Percentiles rank a stretch among this genome's conserved stretches.
Conservation (phyloP, 2,113 vertebrate genomes). For the Spea bombifrons region DNA sequence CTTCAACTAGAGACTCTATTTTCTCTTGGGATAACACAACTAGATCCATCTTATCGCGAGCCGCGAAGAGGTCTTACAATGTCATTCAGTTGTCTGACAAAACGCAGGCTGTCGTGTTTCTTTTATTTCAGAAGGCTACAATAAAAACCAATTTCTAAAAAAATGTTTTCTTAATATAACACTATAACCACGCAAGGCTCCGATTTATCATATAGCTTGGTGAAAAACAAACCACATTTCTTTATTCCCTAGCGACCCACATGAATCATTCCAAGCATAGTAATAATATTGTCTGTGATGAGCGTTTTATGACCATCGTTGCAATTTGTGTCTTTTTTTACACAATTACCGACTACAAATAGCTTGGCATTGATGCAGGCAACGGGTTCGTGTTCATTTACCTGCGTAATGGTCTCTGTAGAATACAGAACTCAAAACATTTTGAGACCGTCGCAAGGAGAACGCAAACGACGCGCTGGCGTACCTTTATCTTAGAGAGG, state of each 20-base stretch:
- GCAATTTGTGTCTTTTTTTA: constrained; percentile 26
- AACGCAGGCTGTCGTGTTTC: too few species aligned
- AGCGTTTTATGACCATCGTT: constrained; percentile 24
- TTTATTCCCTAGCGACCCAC: neutral
- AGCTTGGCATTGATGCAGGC: constrained; percentile 17
- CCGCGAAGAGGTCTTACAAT: too few species aligned
- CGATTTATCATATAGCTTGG: too few species aligned
- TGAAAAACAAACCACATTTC: too few species aligned
- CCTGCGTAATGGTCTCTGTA: constrained; percentile 28
- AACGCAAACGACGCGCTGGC: neutral
- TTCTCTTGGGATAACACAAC: too few species aligned
- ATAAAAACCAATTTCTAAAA: too few species aligned
- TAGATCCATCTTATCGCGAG: too few species aligned
- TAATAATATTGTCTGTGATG: constrained; percentile 22
- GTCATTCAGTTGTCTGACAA: too few species aligned
- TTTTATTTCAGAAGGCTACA: too few species aligned
- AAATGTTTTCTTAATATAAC: too few species aligned
- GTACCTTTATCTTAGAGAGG: constrained; percentile 87
- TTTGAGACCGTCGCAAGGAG: neutral
- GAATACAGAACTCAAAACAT: neutral
- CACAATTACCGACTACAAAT: constrained; percentile 26
- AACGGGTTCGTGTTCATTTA: constrained; percentile 22
- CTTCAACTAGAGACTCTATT: too few species aligned
- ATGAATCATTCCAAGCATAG: constrained; percentile 28
- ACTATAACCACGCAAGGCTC: too few species aligned